Base-by-base conservation (phyloP, 2,888 invertebrate species). In the Cremastinae sp. region DNA sequence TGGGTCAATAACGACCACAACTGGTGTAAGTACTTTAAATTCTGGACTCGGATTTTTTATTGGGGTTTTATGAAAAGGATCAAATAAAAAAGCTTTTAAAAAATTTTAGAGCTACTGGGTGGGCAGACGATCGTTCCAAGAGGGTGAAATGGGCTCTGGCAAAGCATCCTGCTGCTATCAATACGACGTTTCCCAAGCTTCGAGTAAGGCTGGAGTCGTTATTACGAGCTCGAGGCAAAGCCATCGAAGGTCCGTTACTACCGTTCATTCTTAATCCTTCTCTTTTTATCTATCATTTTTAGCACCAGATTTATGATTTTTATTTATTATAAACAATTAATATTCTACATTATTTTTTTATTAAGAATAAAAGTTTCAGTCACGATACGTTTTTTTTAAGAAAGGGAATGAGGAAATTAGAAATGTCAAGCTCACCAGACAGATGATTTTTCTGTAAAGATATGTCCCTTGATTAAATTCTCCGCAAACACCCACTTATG, bases 201-300 rank as follows among this genome's bases (percentile, higher is more conserved):
- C 86, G 79, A 87, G 82, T 79, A 95, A 95, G 89, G 96, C 96
- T 1, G 97, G 97, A 0, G 96, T 97, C 5, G 97, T 97, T 62
- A 96, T 97, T 70, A 97, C 97, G 1, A 97, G 97, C 1, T 96
- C 95, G 84, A 91, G 97, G 59, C 95, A 96, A 87, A 96, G 97
- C 10, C 96, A 96, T 85, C 90, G 97, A 88, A 95, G 97, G 96
- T 96, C 88, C 81, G 86, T 85, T 49, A 14, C 10, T n/a, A 37
- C 65, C 41, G 22, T 20, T 22, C 8, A 10, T 14, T 16, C 14
- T 47, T 12, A 3, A 16, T 18, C 14, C 12, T 28, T 59, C n/a
- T 20, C 4, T n/a, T 18, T 64, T 47, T 28, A 22, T n/a, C 41
- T 12, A 18, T 7, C 9, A 18, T 49, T 12, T 45, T 49, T 18